A percentile compares a stretch with the other conserved stretches of the same genome.
Conservation (phyloP, 2,888 invertebrate genomes). For the Caenorhabditis japonica region DNA sequence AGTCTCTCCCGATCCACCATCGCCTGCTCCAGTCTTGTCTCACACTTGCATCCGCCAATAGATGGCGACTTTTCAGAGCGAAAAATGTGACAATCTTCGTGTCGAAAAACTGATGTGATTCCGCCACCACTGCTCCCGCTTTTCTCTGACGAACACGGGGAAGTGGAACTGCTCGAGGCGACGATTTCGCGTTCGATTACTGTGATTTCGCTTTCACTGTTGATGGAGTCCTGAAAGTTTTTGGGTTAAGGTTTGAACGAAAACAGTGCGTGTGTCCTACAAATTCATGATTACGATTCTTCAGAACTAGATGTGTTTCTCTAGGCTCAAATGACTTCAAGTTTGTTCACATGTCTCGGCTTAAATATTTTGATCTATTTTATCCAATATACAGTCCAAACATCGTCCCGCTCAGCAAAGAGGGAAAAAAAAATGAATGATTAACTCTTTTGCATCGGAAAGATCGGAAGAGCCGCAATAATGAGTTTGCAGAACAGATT, state of each 20-base stretch:
- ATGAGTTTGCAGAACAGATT: too few species aligned
- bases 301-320: too few species aligned
- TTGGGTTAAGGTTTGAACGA: background rate
- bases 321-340: too few species aligned
- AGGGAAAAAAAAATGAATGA: too few species aligned
- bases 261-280: background rate
- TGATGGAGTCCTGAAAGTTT: constrained; percentile 52
- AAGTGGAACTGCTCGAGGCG: constrained; percentile 57
- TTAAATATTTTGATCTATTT: too few species aligned
- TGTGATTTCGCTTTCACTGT: constrained; percentile 61
- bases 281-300: too few species aligned
- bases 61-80: constrained; percentile 27
- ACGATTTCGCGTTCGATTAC: constrained; percentile 58
- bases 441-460: too few species aligned
- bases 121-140: constrained; percentile 42
- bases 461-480: too few species aligned
- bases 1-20: constrained; percentile 59
- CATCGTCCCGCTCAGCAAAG: too few species aligned
- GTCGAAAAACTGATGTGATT: constrained; percentile 25
- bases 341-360: too few species aligned
- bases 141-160: constrained; percentile 57
- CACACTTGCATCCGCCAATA: constrained; percentile 23
- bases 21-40: constrained; percentile 44
- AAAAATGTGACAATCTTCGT: constrained; percentile 30
- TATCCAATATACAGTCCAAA: too few species aligned